Evolutionary conservation across 2,113 vertebrate genomes (phyloP), one percentile per base, ranked within the genome.

Genomic region (Varanus salvator): DNA sequence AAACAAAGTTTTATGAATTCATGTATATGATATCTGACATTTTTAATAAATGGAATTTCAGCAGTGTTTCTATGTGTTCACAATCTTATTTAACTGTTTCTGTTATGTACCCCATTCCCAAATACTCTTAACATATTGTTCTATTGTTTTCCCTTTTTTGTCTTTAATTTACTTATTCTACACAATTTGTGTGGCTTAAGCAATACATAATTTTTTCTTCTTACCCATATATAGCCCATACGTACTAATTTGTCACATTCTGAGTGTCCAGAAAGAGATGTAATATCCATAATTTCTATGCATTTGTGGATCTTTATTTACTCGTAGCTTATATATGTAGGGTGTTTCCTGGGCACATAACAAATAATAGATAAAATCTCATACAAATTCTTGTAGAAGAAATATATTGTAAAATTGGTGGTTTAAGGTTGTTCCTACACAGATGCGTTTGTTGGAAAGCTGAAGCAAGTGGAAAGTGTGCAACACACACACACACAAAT

Each of bases 211-310:
- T 93, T 86, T 87, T 95, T 91, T 96, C 87, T 88, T 91, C 84
- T n/a, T 75, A 88, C 6, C 84, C 95, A 95, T 83, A 86, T 96
- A 93, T 93, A 95, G 92, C 27, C 87, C 91, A 88, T 44, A 44
- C 38, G 88, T 92, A 90, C 89, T 3, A 38, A 92, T 95, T 95
- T 96, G 95, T 94, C 89, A 95, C 60, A 74, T 90, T 92, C 93
- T 92, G 93, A 94, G 96, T 97, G 95, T 97, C 93, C 97, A 97
- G 96, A 96, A 91, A 93, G 90, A 84, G 93, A 95, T 94, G 96
- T 95, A 95, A 93, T 95, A 92, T 91, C 92, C 95, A 72, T 87
- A 95, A 93, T 85, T 90, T 95, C 72, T 87, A 57, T 93, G 85
- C 93, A 91, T 83, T 85, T 90, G 85, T 48, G 80, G 84, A 87